Evolutionary conservation across 2,888 invertebrate species (phyloP).

Genomic region (Torymus texanus): DNA sequence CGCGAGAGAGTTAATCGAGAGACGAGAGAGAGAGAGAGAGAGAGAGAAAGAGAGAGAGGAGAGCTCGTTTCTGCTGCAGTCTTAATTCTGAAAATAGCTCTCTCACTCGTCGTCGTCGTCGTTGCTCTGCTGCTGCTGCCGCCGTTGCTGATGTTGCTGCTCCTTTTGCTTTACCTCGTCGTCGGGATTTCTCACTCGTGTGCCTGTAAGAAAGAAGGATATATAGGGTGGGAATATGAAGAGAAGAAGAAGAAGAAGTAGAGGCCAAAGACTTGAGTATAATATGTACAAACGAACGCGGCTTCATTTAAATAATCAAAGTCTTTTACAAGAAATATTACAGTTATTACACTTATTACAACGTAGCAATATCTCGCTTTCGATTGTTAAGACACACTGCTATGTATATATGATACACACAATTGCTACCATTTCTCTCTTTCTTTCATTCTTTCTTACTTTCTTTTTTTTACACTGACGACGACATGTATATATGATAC

Average conservation of each 20-base stretch:
- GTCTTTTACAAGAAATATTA: conserved; percentile 53
- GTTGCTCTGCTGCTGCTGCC: background rate
- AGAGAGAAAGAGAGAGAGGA: conserved; percentile 54
- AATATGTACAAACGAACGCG: conserved; percentile 50
- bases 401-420: background rate
- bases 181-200: background rate
- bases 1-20: conserved; percentile 56
- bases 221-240: background rate
- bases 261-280: background rate
- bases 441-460: no score
- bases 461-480: no score
- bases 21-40: conserved; percentile 38
- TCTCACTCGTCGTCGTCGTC: background rate
- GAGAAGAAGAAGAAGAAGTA: conserved; percentile 9
- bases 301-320: conserved; percentile 55
- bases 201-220: background rate
- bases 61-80: conserved; percentile 35
- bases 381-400: background rate
- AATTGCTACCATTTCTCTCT: no score
- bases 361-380: background rate
- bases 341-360: conserved; percentile 42
- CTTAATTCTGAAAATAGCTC: conserved; percentile 54
- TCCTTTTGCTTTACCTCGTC: no score
- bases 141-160: no score
- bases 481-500: background rate